phyloP scores from a whole-genome alignment of 2,888 invertebrate genomes.

The Drosophila meridionalis region DNA sequence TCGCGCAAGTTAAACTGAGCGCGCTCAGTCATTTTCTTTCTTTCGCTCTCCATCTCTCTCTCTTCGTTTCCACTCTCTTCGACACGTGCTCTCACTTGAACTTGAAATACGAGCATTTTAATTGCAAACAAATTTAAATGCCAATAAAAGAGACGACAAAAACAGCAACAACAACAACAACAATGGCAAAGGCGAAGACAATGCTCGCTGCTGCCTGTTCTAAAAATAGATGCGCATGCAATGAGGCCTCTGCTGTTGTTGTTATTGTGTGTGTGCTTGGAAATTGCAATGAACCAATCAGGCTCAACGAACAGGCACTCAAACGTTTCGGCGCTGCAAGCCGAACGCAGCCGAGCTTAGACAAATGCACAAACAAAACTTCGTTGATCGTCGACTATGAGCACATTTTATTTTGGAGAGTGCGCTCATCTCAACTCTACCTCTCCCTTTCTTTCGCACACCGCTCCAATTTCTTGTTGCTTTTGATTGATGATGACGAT shows the following conservation, averaged over 20 bases:
- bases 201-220: conserved; percentile 14
- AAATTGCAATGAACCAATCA: conserved; percentile 23
- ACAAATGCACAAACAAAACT: conserved; percentile 3
- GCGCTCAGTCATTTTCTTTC: conserved; percentile 8
- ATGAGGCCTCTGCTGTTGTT: conserved; percentile 5
- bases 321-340: not conserved
- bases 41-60: not conserved
- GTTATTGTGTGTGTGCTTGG: conserved; percentile 3
- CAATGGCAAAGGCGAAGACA: conserved; percentile 10
- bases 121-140: conserved; percentile 64
- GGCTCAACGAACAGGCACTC: not conserved
- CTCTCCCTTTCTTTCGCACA: conserved; percentile 14
- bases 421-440: conserved; percentile 3
- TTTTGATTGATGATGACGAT: conserved; percentile 69
- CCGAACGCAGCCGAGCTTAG: not conserved
- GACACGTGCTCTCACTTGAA: conserved; percentile 69
- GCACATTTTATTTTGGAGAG: conserved; percentile 6
- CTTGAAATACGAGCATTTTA: conserved; percentile 62
- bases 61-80: not conserved
- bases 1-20: conserved; percentile 14
- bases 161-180: conserved; percentile 13
- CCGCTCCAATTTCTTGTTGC: conserved; percentile 51
- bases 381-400: conserved; percentile 7
- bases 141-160: conserved; percentile 45
- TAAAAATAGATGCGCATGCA: conserved; percentile 31